phyloP scores from a whole-genome alignment of 2,888 invertebrate genomes.

The Perizoma flavofasciatum region DNA sequence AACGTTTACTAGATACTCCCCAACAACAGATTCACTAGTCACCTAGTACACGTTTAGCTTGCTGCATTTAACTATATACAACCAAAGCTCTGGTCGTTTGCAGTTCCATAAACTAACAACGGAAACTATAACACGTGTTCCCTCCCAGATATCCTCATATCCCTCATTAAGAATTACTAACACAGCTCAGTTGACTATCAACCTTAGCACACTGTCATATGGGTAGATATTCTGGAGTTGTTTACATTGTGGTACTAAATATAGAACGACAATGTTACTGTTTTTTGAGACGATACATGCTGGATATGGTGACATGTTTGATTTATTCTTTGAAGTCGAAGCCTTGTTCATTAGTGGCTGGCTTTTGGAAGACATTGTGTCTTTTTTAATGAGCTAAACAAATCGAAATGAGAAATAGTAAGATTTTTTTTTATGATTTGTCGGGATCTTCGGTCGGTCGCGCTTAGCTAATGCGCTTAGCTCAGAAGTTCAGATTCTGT shows the following conservation, averaged over 20 bases:
- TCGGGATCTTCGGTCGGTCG: neutral
- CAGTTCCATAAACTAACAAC: conserved; percentile 47
- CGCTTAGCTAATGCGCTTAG: no score
- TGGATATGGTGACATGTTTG: conserved; percentile 40
- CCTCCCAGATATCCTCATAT: conserved; percentile 53
- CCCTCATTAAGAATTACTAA: conserved; percentile 50
- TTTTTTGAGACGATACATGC: conserved; percentile 38
- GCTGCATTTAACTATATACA: conserved; percentile 22
- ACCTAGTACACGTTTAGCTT: no score
- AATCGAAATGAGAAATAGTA: neutral
- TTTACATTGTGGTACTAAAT: conserved; percentile 25
- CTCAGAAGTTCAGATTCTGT: no score
- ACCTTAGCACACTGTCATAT: conserved; percentile 23
- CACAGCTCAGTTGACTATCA: conserved; percentile 13
- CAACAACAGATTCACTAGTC: conserved; percentile 18
- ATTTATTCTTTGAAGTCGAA: conserved; percentile 42
- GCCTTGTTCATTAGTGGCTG: conserved; percentile 30
- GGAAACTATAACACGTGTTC: conserved; percentile 68
- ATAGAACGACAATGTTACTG: conserved; percentile 38
- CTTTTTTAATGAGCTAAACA: conserved; percentile 6
- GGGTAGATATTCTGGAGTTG: conserved; percentile 17
- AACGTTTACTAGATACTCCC: conserved; percentile 7
- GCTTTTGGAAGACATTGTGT: conserved; percentile 22
- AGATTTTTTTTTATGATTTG: neutral
- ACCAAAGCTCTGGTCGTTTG: conserved; percentile 26